These are phyloP conservation scores for Porites australiensis DNA, from an alignment of 64 coral and sea anemone genomes.

Conservation along the genomic window DNA sequence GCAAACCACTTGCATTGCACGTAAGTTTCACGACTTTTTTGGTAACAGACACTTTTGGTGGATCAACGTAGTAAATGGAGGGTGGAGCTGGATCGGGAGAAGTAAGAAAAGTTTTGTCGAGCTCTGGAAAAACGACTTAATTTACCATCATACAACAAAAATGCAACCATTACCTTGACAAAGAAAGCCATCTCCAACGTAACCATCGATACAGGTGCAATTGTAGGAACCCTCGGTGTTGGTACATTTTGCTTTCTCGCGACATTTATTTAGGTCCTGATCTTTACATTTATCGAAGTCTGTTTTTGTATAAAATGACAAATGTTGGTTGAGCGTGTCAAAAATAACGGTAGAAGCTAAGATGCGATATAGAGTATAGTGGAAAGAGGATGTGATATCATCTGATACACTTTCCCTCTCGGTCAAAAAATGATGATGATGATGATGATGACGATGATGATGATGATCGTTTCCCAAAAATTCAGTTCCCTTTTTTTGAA, in stretches of 20 bases:
- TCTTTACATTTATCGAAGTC: slow-evolving; percentile 55
- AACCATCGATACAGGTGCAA: slow-evolving; percentile 21
- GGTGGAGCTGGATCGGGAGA: slow-evolving; percentile 8
- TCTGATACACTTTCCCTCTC: no score
- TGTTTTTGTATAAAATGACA: background rate
- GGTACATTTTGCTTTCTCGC: slow-evolving; percentile 25
- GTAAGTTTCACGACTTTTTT: slow-evolving; percentile 48
- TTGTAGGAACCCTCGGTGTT: slow-evolving; percentile 54
- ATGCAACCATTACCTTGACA: slow-evolving; percentile 22
- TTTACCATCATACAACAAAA: background rate
- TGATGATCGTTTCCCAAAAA: no score
- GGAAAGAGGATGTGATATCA: no score
- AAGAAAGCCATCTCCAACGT: slow-evolving; percentile 26
- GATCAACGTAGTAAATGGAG: background rate
- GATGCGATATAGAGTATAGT: no score
- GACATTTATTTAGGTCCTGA: slow-evolving; percentile 1
- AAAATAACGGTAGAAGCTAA: no score
- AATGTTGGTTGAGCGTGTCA: background rate
- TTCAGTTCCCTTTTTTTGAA: no score
- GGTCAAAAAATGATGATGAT: no score
- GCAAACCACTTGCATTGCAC: slow-evolving; percentile 38
- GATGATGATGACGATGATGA: no score
- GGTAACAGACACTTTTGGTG: background rate
- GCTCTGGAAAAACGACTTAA: no score
- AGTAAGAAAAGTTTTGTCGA: no score